Base-by-base conservation (phyloP, 2,888 invertebrate species). In the Phania funesta region DNA sequence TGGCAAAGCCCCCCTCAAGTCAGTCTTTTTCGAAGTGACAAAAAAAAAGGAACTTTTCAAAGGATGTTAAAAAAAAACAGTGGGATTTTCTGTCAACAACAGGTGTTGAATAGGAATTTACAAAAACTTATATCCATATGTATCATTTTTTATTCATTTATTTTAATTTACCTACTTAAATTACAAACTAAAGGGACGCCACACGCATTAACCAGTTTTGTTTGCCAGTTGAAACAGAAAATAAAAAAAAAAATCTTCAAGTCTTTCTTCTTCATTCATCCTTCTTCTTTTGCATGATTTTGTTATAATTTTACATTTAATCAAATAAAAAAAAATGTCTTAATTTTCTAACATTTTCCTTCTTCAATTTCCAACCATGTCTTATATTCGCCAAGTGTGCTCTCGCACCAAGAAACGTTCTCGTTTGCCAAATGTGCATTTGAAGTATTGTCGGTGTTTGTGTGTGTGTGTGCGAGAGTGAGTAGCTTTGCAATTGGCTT, bases 161-260 rank as follows among this genome's bases (percentile, higher is more conserved):
- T 58, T 41, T 48, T 32, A 20, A 50, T 50, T 46, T 54, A 26
- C 68, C 58, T 68, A 56, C 18, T 77, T 58, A 50, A 58, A n/a
- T 65, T 52, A 35, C 46, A 29, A 46, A 44, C 22, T 54, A 41
- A 68, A 77, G 74, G 82, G 82, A 82, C 82, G 82, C 82, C 78
- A 71, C 82, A 82, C 82, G 82, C 82, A 82, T 74, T 65, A 77
- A 74, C 82, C 82, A 82, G 82, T 82, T 82, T 82, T 82, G 82
- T 82, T 64, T 78, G 68, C 67, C 44, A 65, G 32, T 44, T 41
- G 16, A 64, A 70, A 71, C 22, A 22, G 58, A 65, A 62, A 62
- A 48, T 58, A 1, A 16, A 38, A 50, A 38, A 46, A 4, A 52
- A 62, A 20, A 24, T 9, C 3, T 16, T n/a, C 1, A 16, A 48